These are phyloP conservation scores for Torymus aiolomorphi DNA, from an alignment of 2,888 invertebrate species.

Conservation along the genomic window DNA sequence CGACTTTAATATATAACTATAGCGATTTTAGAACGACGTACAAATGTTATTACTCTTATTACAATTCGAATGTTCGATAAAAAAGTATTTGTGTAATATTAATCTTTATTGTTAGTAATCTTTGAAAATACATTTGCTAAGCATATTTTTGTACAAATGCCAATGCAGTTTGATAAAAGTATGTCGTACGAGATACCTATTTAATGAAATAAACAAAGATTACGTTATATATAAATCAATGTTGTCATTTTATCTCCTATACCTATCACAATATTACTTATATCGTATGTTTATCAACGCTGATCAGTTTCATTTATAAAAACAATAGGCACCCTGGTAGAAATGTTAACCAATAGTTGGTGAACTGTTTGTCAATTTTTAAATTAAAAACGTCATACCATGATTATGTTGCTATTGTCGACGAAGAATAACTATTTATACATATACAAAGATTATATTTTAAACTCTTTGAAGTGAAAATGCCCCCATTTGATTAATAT, in stretches of 20 bases:
- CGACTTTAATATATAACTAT: slow-evolving; percentile 38
- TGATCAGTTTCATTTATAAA: too few relatives aligned
- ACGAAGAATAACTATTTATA: too few relatives aligned
- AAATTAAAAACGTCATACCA: too few relatives aligned
- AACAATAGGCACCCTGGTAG: too few relatives aligned
- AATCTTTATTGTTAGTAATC: slow-evolving; percentile 36
- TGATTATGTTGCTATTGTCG: too few relatives aligned
- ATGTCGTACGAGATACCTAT: slow-evolving; percentile 29
- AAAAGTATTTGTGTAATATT: slow-evolving; percentile 51
- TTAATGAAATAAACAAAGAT: slow-evolving; percentile 49
- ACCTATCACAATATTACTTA: neutral
- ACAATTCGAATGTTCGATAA: slow-evolving; percentile 49
- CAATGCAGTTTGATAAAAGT: slow-evolving; percentile 43
- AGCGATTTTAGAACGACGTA: slow-evolving; percentile 47
- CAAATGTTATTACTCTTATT: slow-evolving; percentile 36
- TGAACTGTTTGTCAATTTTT: too few relatives aligned
- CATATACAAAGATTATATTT: too few relatives aligned
- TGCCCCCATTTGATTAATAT: too few relatives aligned
- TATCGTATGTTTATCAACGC: too few relatives aligned
- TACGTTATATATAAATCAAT: slow-evolving; percentile 20
- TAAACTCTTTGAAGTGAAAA: too few relatives aligned
- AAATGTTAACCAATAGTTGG: too few relatives aligned
- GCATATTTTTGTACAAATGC: slow-evolving; percentile 54
- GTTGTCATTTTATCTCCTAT: slow-evolving; percentile 10
- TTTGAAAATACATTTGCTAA: slow-evolving; percentile 37